These are phyloP conservation scores for Drosophila repleta DNA, from an alignment of 1,140 invertebrate species.

Conservation along the genomic window DNA sequence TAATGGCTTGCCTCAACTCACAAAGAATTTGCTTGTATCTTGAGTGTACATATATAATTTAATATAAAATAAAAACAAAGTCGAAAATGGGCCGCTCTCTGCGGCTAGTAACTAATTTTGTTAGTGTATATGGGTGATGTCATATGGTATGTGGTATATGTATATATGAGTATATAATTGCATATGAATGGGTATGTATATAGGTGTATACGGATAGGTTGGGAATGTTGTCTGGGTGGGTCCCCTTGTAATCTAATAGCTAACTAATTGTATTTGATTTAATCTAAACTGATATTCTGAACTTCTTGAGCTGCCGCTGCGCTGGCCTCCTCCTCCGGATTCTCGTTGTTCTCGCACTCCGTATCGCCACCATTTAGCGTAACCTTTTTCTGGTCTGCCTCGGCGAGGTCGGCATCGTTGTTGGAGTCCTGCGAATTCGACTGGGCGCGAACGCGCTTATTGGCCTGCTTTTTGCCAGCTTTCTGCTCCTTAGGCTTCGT, in stretches of 20 bases:
- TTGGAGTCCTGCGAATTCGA: constrained; percentile 68
- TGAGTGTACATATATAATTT: constrained; percentile 54
- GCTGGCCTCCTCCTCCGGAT: constrained; percentile 62
- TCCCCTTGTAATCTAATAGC: background rate
- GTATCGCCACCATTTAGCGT: constrained; percentile 42
- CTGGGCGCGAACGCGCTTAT: constrained; percentile 58
- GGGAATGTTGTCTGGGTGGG: constrained; percentile 59
- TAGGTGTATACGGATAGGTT: constrained; percentile 16
- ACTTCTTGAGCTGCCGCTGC: constrained; percentile 35
- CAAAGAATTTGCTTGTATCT: constrained; percentile 9
- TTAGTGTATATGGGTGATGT: constrained; percentile 18
- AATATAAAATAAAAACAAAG: constrained; percentile 48
- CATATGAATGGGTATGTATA: background rate
- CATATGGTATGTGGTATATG: constrained; percentile 11
- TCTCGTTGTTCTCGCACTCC: constrained; percentile 78
- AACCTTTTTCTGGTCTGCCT: constrained; percentile 85
- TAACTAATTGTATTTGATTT: constrained; percentile 11
- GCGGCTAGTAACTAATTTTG: constrained; percentile 40
- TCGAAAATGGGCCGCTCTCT: constrained; percentile 11
- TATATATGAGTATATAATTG: constrained; percentile 8
- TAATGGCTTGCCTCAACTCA: background rate
- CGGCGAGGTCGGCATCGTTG: constrained; percentile 85
- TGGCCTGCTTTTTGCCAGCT: constrained; percentile 45
- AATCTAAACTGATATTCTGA: constrained; percentile 39
- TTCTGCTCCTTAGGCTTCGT: constrained; percentile 9